These are phyloP conservation scores for Pangasius krempfi DNA, from an alignment of 2,797 vertebrate genomes.

Conservation along the genomic window DNA sequence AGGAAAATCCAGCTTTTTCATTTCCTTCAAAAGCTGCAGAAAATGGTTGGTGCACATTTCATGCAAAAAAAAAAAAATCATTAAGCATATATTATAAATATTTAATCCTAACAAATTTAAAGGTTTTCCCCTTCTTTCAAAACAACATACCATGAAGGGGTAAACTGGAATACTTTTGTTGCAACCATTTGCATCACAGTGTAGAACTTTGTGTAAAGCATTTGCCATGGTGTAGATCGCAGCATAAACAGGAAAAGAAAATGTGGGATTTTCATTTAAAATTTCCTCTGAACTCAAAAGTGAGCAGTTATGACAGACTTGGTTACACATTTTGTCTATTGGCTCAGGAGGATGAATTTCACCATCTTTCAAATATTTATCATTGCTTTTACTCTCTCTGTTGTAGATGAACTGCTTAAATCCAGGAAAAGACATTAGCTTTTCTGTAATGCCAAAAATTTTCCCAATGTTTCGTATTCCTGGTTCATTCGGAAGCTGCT, in stretches of 20 bases:
- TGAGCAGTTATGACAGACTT: constrained; percentile 68
- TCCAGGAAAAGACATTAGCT: constrained; percentile 61
- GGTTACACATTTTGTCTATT: constrained; percentile 64
- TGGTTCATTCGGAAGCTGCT: constrained; percentile 53
- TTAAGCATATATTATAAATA: neutral
- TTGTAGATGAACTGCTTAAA: constrained; percentile 71
- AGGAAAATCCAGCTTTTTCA: constrained; percentile 80
- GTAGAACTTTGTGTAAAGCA: constrained; percentile 76
- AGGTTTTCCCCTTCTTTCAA: neutral
- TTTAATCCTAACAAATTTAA: neutral
- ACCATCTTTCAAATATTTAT: neutral
- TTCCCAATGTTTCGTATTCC: constrained; percentile 75
- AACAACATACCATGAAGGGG: constrained; percentile 79
- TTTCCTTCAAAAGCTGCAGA: constrained; percentile 77
- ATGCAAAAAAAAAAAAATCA: neutral
- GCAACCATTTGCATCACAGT: constrained; percentile 72
- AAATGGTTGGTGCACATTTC: neutral
- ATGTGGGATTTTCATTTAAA: constrained; percentile 57
- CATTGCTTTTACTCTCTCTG: neutral
- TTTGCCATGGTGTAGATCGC: constrained; percentile 81
- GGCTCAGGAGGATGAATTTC: neutral
- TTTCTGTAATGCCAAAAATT: constrained; percentile 76
- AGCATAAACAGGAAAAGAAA: constrained; percentile 73
- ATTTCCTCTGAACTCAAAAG: constrained; percentile 21
- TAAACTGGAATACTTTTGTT: constrained; percentile 60